phyloP scores from a whole-genome alignment of 2,113 vertebrate genomes.

The Irena cyanogastra region DNA sequence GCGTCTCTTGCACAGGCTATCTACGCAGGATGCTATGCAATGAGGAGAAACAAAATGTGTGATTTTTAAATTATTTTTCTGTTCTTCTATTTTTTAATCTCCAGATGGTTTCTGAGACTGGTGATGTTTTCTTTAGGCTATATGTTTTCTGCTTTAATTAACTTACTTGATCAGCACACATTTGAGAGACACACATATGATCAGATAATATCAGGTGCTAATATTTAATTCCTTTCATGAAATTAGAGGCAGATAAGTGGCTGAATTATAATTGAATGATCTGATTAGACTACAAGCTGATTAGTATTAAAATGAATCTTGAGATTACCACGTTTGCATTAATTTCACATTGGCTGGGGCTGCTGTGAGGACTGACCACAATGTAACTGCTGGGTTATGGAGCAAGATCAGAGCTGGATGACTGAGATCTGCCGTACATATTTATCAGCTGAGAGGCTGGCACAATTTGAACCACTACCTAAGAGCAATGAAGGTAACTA shows the following conservation, averaged over 20 bases:
- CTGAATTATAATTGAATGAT: neutral
- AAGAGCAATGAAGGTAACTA: neutral
- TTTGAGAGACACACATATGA: neutral
- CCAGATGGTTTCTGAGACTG: neutral
- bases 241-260: neutral
- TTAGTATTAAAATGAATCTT: neutral
- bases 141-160: conserved; percentile 8
- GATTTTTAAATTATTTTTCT: neutral
- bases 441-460: neutral
- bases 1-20: neutral
- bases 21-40: neutral
- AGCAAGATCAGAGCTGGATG: neutral
- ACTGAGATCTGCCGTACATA: neutral
- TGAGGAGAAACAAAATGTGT: neutral
- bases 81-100: neutral
- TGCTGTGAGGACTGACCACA: neutral
- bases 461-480: neutral
- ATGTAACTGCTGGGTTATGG: neutral
- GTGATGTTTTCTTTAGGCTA: neutral
- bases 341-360: neutral
- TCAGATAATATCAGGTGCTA: neutral
- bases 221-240: neutral
- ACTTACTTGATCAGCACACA: neutral
- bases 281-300: neutral
- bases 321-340: neutral